Evolutionary conservation across 2,113 vertebrate genomes (phyloP), one percentile per base, ranked within the genome.

Genomic region (Lepisosteus osseus): DNA sequence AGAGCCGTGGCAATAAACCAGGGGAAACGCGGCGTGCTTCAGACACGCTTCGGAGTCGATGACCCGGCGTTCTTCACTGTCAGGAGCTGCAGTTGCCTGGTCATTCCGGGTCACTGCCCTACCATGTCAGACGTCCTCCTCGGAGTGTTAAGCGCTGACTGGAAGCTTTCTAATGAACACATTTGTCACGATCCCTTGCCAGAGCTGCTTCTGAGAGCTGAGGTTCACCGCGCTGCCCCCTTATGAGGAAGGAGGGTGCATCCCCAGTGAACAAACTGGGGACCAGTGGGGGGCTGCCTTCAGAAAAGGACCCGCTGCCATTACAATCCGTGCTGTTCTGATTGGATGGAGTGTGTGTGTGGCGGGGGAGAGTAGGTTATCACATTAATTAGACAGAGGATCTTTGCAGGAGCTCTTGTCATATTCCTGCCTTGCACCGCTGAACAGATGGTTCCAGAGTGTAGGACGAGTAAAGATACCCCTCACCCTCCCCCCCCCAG

Each of bases 311-410:
- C 8, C 29, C 44, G n/a, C n/a, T 43, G 6, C 12, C 3, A 2
- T 13, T 44, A 29, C 43, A 2, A 14, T 29, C 3, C 14, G 7
- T n/a, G 7, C 44, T 5, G 65, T 8, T 51, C 3, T 47, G 65
- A 29, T 3, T 44, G 15, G 13, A n/a, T 54, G 15, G 15, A 12
- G 67, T 11, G 41, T 63, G 55, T 5, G 69, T 44, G 42, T 54
- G 29, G 54, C 62, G 15, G 6, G 72, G 72, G 8, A 71, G 72
- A 62, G 70, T 56, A 65, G 75, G 62, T 75, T 67, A 66, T 64
- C 69, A 56, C 74, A 75, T 77, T 79, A 80, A 80, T 80, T 77
- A 79, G 80, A 68, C 64, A 13, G 75, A 64, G 70, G 54, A 75
- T 77, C 73, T 72, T 71, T 68, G 7, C 7, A 59, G 56, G 41